These are phyloP conservation scores for Mormyrus lacerda DNA, from an alignment of 2,113 vertebrate genomes.

Conservation along the genomic window DNA sequence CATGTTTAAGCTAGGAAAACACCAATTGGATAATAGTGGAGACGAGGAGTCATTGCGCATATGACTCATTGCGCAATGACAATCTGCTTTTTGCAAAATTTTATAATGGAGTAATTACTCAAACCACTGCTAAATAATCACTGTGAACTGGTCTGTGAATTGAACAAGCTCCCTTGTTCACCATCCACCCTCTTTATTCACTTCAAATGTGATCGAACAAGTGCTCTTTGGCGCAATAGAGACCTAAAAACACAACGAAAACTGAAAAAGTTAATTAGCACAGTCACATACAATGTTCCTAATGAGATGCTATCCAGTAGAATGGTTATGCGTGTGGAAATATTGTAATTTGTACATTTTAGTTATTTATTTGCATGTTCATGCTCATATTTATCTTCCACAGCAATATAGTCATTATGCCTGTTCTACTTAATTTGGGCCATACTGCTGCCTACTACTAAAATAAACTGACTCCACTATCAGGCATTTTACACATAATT, in stretches of 20 bases:
- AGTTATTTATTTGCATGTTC: not conserved
- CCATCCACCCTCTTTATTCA: not conserved
- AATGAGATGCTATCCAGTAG: not conserved
- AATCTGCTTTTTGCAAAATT: not conserved
- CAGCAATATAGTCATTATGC: not conserved
- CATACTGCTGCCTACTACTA: not conserved
- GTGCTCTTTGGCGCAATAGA: not conserved
- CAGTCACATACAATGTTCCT: not conserved
- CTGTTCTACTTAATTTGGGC: not conserved
- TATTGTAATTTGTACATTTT: not conserved
- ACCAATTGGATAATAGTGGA: not conserved
- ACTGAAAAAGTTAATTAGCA: not conserved
- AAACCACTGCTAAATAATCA: not conserved
- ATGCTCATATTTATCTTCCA: not conserved
- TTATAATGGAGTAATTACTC: not conserved
- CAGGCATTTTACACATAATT: not conserved
- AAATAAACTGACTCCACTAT: not conserved
- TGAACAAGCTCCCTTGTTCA: not conserved
- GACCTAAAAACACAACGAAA: not conserved
- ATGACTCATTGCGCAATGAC: not conserved
- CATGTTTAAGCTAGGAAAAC: not conserved
- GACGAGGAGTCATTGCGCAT: not conserved
- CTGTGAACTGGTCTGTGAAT: not conserved
- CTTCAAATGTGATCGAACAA: not conserved
- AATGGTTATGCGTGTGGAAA: not conserved